Conservation (phyloP, 2,888 invertebrate species). For the Eilema caniola region DNA sequence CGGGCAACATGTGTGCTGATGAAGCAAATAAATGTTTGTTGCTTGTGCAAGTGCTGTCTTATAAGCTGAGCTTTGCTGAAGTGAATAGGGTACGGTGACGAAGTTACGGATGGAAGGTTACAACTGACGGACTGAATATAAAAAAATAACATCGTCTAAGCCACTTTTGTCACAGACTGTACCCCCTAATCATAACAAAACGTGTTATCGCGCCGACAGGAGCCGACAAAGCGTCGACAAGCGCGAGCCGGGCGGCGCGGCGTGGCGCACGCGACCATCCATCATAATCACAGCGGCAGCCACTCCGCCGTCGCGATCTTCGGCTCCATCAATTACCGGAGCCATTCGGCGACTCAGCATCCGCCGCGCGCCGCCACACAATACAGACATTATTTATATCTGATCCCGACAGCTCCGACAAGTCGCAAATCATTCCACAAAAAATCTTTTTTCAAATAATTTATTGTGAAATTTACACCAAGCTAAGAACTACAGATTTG, state of each 20-base stretch:
- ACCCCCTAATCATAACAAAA: too few relatives aligned
- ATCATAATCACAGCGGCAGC: constrained; percentile 14
- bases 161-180: too few relatives aligned
- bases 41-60: not conserved
- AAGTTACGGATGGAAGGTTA: too few relatives aligned
- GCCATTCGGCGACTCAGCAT: constrained; percentile 22
- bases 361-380: constrained; percentile 10
- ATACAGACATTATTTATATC: constrained; percentile 14
- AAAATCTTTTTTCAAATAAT: not conserved
- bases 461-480: not conserved
- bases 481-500: not conserved
- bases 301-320: constrained; percentile 15
- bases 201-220: not conserved
- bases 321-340: constrained; percentile 21
- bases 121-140: too few relatives aligned
- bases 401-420: not conserved
- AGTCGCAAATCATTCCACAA: constrained; percentile 1
- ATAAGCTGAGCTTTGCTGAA: not conserved
- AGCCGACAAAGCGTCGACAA: constrained; percentile 10
- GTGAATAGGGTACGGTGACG: not conserved
- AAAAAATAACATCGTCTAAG: too few relatives aligned
- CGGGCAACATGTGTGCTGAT: constrained; percentile 8
- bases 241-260: not conserved
- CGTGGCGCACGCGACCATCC: constrained; percentile 10
- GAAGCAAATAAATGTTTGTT: not conserved